A percentile compares a stretch with the other conserved stretches of the same genome.
Conservation (phyloP, 1,140 invertebrate genomes). For the Diplogasteroides magnus region DNA sequence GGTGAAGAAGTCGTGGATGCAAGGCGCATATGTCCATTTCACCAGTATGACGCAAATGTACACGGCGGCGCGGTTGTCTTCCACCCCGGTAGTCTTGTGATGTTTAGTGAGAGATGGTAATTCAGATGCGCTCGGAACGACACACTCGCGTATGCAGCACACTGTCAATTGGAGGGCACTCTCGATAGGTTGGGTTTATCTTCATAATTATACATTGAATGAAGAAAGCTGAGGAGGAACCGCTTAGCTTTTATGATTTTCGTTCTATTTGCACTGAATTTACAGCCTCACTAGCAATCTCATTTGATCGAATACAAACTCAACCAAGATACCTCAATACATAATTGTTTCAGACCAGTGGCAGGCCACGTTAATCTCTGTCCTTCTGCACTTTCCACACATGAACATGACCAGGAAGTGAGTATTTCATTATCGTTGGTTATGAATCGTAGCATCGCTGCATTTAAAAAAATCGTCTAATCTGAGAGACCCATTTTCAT, state of each 20-base stretch:
- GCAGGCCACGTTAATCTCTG: constrained; percentile 97
- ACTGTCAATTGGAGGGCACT: constrained; percentile 87
- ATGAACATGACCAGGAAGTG: constrained; percentile 76
- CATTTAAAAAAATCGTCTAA: too few relatives aligned
- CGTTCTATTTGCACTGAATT: too few relatives aligned
- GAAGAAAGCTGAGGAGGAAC: too few relatives aligned
- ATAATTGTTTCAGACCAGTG: constrained; percentile 69
- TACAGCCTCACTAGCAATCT: too few relatives aligned
- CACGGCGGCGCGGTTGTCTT: background rate
- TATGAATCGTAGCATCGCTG: background rate
- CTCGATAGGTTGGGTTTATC: constrained; percentile 63
- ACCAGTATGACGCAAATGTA: background rate
- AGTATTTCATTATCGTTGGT: background rate
- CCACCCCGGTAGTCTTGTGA: too few relatives aligned
- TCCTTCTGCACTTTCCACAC: constrained; percentile 85
- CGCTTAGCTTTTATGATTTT: too few relatives aligned
- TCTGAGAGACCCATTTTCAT: too few relatives aligned
- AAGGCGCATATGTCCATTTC: too few relatives aligned
- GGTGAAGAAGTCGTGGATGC: constrained; percentile 72
- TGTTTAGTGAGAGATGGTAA: too few relatives aligned
- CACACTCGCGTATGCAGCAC: constrained; percentile 93
- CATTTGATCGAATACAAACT: too few relatives aligned
- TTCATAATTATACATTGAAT: too few relatives aligned
- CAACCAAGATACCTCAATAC: too few relatives aligned
- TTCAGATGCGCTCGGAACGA: constrained; percentile 65